These are phyloP conservation scores for Crossocerus cetratus DNA, from an alignment of 2,888 invertebrate genomes.

Conservation along the genomic window DNA sequence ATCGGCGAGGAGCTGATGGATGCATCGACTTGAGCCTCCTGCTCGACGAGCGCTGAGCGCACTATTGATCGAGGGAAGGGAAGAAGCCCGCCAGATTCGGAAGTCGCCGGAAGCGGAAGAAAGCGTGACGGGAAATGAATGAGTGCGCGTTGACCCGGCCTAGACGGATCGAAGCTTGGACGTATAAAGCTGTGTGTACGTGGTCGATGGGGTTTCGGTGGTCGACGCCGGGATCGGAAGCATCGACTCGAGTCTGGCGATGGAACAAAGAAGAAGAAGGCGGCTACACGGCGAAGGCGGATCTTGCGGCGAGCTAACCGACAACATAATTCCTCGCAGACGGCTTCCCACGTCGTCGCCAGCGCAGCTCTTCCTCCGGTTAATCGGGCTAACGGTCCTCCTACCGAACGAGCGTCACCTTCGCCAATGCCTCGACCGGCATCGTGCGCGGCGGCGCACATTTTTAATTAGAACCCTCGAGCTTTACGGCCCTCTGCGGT, in stretches of 20 bases:
- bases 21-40: neutral
- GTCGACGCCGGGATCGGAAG: constrained; percentile 27
- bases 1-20: neutral
- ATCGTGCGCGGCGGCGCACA: too few species aligned
- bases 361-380: constrained; percentile 47
- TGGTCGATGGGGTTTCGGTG: constrained; percentile 27
- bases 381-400: constrained; percentile 42
- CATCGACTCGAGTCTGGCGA: constrained; percentile 41
- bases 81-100: constrained; percentile 19
- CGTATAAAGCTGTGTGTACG: constrained; percentile 6
- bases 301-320: constrained; percentile 65
- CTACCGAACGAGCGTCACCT: neutral
- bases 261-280: constrained; percentile 59
- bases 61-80: constrained; percentile 39
- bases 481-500: too few species aligned
- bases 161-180: neutral
- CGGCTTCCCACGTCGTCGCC: constrained; percentile 61
- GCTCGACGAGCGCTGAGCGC: constrained; percentile 15
- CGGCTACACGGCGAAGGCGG: constrained; percentile 72
- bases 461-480: neutral
- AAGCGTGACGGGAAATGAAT: neutral
- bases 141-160: constrained; percentile 21
- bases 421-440: neutral
- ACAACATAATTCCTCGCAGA: constrained; percentile 70
- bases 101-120: constrained; percentile 1